A percentile compares a stretch with the other conserved stretches of the same genome.
Conservation (phyloP, 2,888 invertebrate species). For the Agriotes lineatus region DNA sequence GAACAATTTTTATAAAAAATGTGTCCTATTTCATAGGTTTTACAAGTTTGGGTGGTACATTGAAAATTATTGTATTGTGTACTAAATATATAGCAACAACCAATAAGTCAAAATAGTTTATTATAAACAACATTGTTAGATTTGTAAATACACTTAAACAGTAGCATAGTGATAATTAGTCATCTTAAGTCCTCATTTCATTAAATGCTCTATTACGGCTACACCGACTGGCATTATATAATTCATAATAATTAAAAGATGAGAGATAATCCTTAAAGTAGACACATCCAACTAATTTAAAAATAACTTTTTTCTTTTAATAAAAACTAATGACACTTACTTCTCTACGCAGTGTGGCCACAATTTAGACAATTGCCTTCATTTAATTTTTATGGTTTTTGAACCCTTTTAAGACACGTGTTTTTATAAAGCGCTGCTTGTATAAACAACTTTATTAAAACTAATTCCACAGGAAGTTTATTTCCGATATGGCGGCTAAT, state of each 20-base stretch:
- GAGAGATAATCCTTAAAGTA: constrained; percentile 1
- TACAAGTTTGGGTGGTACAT: too few relatives aligned
- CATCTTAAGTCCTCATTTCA: too few relatives aligned
- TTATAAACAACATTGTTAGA: too few relatives aligned
- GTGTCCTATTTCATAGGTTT: too few relatives aligned
- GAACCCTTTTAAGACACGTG: constrained; percentile 37
- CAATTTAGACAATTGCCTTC: constrained; percentile 44
- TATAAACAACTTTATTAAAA: constrained; percentile 36
- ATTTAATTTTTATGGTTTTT: constrained; percentile 44
- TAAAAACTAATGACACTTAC: constrained; percentile 45
- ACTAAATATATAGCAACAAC: too few relatives aligned
- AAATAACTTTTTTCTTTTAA: constrained; percentile 41
- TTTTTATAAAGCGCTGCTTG: constrained; percentile 28
- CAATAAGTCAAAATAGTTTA: too few relatives aligned
- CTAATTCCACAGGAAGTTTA: constrained; percentile 32
- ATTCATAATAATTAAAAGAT: constrained; percentile 7
- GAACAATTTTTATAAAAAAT: too few relatives aligned
- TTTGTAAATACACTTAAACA: too few relatives aligned
- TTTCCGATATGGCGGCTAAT: constrained; percentile 34
- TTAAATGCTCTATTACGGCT: too few relatives aligned
- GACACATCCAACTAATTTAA: constrained; percentile 34
- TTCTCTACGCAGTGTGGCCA: constrained; percentile 34
- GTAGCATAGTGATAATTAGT: too few relatives aligned
- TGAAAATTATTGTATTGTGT: too few relatives aligned
- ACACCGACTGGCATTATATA: neutral